phyloP scores from a whole-genome alignment of 2,113 vertebrate species.

The Chlorodrepanis virens region DNA sequence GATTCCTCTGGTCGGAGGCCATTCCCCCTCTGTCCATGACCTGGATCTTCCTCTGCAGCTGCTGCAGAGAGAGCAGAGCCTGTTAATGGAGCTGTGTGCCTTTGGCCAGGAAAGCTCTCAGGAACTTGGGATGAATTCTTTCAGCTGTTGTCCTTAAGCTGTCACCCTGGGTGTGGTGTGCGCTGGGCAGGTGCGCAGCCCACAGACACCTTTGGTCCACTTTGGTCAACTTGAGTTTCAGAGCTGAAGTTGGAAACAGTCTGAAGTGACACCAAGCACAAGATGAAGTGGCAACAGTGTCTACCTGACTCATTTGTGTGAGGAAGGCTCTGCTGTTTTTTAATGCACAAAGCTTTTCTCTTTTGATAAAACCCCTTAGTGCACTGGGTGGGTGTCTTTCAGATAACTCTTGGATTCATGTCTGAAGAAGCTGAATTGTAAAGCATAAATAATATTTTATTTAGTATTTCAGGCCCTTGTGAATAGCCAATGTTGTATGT shows the following conservation, averaged over 20 bases:
- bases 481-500: not conserved
- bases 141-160: not conserved
- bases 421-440: not conserved
- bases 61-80: not conserved
- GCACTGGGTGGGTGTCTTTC: not conserved
- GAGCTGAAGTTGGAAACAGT: not conserved
- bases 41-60: not conserved
- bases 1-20: not conserved
- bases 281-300: not conserved
- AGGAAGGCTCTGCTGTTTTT: not conserved
- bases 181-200: not conserved
- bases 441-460: not conserved
- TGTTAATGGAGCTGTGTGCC: not conserved
- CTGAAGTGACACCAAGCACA: not conserved
- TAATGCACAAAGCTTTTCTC: not conserved
- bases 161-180: not conserved
- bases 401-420: not conserved
- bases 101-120: not conserved
- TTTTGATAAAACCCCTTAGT: not conserved
- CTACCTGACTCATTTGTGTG: not conserved
- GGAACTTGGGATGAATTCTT: not conserved
- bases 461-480: not conserved
- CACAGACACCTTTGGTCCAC: not conserved
- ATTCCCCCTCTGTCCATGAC: fast-evolving
- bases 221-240: not conserved